These are phyloP conservation scores for Bilobella aurantiaca DNA, from an alignment of 1,140 invertebrate species.

Conservation along the genomic window DNA sequence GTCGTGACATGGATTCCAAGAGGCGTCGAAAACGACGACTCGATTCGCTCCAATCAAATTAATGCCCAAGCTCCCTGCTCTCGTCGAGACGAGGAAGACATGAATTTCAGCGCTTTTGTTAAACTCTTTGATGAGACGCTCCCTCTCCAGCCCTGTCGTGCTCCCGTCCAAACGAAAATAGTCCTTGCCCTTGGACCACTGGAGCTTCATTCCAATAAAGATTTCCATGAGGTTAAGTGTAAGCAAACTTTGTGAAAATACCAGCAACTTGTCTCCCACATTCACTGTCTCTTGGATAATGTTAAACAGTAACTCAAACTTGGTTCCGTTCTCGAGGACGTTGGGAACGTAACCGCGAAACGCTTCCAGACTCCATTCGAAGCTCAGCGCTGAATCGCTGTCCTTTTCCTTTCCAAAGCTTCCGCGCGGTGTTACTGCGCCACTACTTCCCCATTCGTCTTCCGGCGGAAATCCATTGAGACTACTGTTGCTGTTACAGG, in stretches of 20 bases:
- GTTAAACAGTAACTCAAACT: conserved; percentile 88
- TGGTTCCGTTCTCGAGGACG: conserved; percentile 83
- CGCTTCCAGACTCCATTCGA: conserved; percentile 57
- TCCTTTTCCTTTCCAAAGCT: conserved; percentile 8
- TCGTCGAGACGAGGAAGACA: conserved; percentile 91
- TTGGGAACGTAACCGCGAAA: conserved; percentile 77
- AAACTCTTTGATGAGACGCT: conserved; percentile 94
- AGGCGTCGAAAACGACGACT: conserved; percentile 95
- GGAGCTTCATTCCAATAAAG: conserved; percentile 62
- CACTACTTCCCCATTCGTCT: too few relatives aligned
- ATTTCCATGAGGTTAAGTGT: conserved; percentile 96
- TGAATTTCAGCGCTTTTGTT: conserved; percentile 81
- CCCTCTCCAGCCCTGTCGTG: conserved; percentile 82
- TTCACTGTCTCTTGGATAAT: conserved; percentile 80
- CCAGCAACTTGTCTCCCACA: conserved; percentile 79
- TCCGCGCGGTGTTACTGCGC: too few relatives aligned
- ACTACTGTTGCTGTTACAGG: background rate
- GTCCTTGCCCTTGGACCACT: conserved; percentile 27
- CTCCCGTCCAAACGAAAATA: conserved; percentile 76
- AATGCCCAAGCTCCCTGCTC: conserved; percentile 92
- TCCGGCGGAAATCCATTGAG: background rate
- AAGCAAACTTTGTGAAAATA: conserved; percentile 89
- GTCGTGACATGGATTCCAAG: conserved; percentile 99
- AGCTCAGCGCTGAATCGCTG: conserved; percentile 25
- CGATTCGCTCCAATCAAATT: conserved; percentile 95